Percentiles rank a stretch among this genome's conserved stretches.
Conservation (phyloP, 2,797 vertebrate genomes). For the Rhyacichthys aspro region DNA sequence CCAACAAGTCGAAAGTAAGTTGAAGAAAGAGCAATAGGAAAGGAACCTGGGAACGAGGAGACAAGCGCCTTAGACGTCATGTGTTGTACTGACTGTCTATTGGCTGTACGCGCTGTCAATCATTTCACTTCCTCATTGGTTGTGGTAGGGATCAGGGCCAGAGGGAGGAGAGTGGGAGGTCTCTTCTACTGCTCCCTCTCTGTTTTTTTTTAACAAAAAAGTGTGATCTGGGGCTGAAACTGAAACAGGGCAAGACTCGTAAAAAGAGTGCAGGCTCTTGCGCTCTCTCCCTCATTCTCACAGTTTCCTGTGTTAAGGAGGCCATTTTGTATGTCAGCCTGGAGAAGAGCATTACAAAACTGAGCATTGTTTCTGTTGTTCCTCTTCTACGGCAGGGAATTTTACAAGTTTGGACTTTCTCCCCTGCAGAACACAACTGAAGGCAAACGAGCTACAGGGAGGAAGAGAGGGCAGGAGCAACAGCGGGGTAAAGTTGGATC, state of each 20-base stretch:
- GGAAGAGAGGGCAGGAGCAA: slow-evolving; percentile 38
- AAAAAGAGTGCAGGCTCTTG: slow-evolving; percentile 74
- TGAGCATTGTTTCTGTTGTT: slow-evolving; percentile 55
- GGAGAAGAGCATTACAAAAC: slow-evolving; percentile 66
- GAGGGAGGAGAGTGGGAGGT: slow-evolving; percentile 75
- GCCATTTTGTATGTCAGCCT: slow-evolving; percentile 80
- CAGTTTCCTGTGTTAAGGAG: slow-evolving; percentile 80
- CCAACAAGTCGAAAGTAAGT: slow-evolving; percentile 40
- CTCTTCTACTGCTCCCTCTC: slow-evolving; percentile 40
- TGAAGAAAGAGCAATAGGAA: slow-evolving; percentile 39
- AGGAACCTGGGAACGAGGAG: slow-evolving; percentile 40
- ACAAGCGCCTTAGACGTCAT: slow-evolving; percentile 24
- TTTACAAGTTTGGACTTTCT: slow-evolving; percentile 77
- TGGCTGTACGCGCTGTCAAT: slow-evolving; percentile 78
- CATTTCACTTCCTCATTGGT: slow-evolving; percentile 83
- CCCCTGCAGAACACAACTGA: slow-evolving; percentile 58
- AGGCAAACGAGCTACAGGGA: slow-evolving; percentile 1
- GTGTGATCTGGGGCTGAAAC: slow-evolving; percentile 76
- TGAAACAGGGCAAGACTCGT: slow-evolving; percentile 80
- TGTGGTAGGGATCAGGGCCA: slow-evolving; percentile 58
- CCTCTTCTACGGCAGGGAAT: slow-evolving; percentile 34
- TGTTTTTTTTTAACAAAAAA: slow-evolving; percentile 50
- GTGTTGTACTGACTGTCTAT: slow-evolving; percentile 46
- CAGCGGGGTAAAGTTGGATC: slow-evolving; percentile 11
- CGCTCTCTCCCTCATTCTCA: slow-evolving; percentile 67